phyloP scores from a whole-genome alignment of 35 echinoderm and acorn worm species.

The Strongylocentrotus purpuratus region DNA sequence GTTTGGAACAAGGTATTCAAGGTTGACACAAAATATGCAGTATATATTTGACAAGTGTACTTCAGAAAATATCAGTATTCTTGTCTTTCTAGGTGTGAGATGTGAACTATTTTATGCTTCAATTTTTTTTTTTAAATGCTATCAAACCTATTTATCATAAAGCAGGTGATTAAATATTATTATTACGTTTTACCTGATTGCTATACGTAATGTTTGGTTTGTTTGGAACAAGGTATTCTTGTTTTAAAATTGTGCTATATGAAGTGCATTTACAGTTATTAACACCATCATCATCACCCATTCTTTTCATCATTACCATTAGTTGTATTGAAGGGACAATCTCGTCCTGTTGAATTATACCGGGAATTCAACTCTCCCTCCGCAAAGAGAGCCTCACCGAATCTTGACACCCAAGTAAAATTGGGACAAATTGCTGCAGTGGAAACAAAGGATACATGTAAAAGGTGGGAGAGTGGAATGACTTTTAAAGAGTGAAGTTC shows the following conservation, averaged over 20 bases:
- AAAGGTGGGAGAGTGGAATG: too few species aligned
- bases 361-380: neutral
- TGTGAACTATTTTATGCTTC: neutral
- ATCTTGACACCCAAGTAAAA: neutral
- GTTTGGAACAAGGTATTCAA: too few species aligned
- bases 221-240: neutral
- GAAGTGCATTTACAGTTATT: too few species aligned
- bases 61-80: neutral
- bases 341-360: neutral
- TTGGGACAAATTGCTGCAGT: neutral
- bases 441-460: neutral
- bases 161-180: neutral
- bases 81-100: neutral
- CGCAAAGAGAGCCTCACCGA: neutral
- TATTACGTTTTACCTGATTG: neutral
- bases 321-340: slow-evolving; percentile 13
- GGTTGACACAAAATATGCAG: neutral
- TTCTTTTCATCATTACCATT: neutral
- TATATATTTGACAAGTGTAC: slow-evolving; percentile 5
- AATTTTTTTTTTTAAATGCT: neutral
- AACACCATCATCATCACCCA: too few species aligned
- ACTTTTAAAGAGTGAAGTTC: too few species aligned
- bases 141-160: too few species aligned
- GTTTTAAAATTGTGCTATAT: neutral
- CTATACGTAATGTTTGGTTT: neutral